Base-by-base conservation (phyloP, 2,888 invertebrate genomes). In the Seladonia tumulorum region DNA sequence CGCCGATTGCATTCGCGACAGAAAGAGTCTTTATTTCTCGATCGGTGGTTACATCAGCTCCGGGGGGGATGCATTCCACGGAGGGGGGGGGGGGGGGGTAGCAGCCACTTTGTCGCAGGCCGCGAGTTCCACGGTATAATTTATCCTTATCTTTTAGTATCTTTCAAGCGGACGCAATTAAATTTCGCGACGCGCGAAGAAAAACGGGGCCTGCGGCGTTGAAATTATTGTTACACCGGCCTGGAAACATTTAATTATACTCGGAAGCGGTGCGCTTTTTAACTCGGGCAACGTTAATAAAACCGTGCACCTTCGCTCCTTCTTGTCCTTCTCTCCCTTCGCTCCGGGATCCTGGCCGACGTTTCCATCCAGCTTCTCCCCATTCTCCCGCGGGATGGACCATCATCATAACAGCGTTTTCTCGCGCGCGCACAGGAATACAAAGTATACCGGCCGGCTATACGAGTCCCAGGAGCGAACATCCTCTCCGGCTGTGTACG, bases 391-490 rank as follows among this genome's bases (percentile, higher is more conserved):
- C 47, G 91, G 89, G 93, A 90, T 82, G 84, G 85, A 87, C 90
- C 89, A 91, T 92, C 91, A 93, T 93, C 93, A 92, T 93, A 94
- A 94, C 93, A 91, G 90, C 92, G 92, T 93, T 94, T 93, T 92
- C 93, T 90, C 92, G 90, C 90, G 89, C 92, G 91, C 92, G 79
- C 89, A 79, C 83, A n/a, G 90, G 93, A 94, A 93, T 94, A 94
- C 93, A 92, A 93, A 93, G 92, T 91, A 88, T 90, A 88, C 87
- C 80, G 76, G n/a, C n/a, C n/a, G 76, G 75, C 79, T 79, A 76
- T 88, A 90, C 91, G 89, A 90, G 89, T 88, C 92, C 90, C 91
- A 83, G 25, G 90, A 87, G 88, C 42, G 79, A 77, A 80, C 79
- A 68, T 77, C 74, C 68, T 29, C 7, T 22, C 0, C n/a, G 18